Evolutionary conservation across 2,888 invertebrate species (phyloP).

Genomic region (Palloptera scutellata): DNA sequence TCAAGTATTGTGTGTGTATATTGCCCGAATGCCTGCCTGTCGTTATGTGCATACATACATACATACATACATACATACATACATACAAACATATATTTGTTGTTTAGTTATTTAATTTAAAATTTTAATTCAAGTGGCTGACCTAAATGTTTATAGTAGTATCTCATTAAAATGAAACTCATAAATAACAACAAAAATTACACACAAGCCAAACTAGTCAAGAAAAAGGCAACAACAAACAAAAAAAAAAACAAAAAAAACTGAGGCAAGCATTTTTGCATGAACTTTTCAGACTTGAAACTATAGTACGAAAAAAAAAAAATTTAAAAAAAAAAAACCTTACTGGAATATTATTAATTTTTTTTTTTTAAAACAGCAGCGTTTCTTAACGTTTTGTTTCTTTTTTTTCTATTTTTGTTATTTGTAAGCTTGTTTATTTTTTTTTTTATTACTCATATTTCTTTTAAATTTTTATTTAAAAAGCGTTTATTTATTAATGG

Average conservation of each 20-base stretch:
- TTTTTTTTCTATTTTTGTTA: not conserved
- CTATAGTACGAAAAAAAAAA: constrained; percentile 23
- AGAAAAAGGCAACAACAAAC: too few species aligned
- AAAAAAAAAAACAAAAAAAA: constrained; percentile 1
- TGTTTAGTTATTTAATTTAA: constrained; percentile 24
- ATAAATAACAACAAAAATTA: constrained; percentile 22
- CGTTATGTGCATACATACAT: constrained; percentile 7
- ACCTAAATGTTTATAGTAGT: constrained; percentile 24
- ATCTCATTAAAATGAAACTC: constrained; percentile 17
- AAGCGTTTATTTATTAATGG: constrained; percentile 6
- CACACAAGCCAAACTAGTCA: constrained; percentile 9
- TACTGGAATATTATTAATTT: constrained; percentile 24
- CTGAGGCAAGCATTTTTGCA: not conserved
- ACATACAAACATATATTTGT: not conserved
- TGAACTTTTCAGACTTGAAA: constrained; percentile 20
- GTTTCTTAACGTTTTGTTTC: constrained; percentile 14
- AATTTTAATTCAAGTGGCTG: constrained; percentile 18
- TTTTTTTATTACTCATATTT: constrained; percentile 26
- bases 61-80: constrained; percentile 15
- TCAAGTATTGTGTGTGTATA: too few species aligned
- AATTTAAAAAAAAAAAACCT: constrained; percentile 31
- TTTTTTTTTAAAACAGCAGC: not conserved
- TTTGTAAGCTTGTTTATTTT: constrained; percentile 3
- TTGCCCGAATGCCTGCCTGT: not conserved
- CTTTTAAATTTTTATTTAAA: constrained; percentile 5